Evolutionary conservation across 2,797 vertebrate genomes (phyloP).

Genomic region (Scolopax rusticola): DNA sequence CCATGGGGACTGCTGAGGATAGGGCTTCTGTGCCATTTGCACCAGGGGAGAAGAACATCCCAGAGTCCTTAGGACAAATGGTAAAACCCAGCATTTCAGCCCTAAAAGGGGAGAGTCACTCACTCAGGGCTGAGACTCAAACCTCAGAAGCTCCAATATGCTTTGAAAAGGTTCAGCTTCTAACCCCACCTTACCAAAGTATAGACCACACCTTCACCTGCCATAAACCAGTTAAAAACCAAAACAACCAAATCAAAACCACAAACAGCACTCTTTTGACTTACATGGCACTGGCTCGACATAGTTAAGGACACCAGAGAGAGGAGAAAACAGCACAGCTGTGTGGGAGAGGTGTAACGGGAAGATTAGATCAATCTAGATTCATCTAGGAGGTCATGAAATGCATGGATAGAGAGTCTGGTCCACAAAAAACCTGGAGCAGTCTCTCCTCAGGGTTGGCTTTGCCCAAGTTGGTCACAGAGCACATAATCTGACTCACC

Average conservation of each 20-base stretch:
- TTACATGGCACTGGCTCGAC: background rate
- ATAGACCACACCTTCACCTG: background rate
- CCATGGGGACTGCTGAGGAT: background rate
- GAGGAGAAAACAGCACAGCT: background rate
- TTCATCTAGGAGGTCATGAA: background rate
- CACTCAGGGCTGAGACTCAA: background rate
- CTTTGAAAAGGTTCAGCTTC: background rate
- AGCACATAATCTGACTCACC: background rate
- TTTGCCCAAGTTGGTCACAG: background rate
- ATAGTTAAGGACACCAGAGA: background rate
- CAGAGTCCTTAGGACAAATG: background rate
- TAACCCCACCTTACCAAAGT: background rate
- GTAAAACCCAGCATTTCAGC: background rate
- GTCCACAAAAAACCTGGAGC: background rate
- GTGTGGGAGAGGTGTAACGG: background rate
- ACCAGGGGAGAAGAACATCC: background rate
- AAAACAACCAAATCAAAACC: background rate
- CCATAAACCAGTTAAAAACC: background rate
- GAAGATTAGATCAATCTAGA: background rate
- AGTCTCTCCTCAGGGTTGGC: background rate
- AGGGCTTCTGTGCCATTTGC: slow-evolving; percentile 1
- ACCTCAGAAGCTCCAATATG: background rate
- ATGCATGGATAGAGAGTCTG: background rate
- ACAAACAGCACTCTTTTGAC: background rate
- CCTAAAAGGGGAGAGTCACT: background rate